Evolutionary conservation across 1,140 invertebrate genomes (phyloP).

Genomic region (Zaprionus ghesquierei): DNA sequence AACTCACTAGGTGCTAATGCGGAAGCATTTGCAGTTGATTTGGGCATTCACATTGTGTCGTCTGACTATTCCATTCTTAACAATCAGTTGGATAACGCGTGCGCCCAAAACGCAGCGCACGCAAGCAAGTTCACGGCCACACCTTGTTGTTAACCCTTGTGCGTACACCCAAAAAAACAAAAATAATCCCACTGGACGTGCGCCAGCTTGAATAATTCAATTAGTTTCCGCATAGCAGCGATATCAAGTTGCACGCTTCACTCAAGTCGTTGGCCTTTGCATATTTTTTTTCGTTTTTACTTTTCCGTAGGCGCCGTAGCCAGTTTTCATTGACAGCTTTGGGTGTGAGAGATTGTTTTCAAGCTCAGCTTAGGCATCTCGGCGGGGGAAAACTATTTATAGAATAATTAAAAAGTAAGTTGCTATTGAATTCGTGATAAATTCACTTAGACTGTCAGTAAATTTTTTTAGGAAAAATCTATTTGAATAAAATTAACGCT

Average conservation of each 20-base stretch:
- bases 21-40: slow-evolving; percentile 48
- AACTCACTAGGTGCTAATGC: slow-evolving; percentile 1
- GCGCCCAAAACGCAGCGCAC: slow-evolving; percentile 35
- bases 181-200: not conserved
- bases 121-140: slow-evolving; percentile 66
- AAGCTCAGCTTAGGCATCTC: not conserved
- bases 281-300: not conserved
- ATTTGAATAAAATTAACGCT: no score
- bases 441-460: no score
- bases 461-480: no score
- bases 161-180: not conserved
- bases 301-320: slow-evolving; percentile 3
- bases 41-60: slow-evolving; percentile 43
- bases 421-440: not conserved
- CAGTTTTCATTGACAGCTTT: slow-evolving; percentile 12
- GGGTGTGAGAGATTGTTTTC: not conserved
- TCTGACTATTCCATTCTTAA: not conserved
- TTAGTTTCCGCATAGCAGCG: slow-evolving; percentile 43
- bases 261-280: slow-evolving; percentile 15
- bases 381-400: not conserved
- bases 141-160: slow-evolving; percentile 36
- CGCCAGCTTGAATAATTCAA: slow-evolving; percentile 17
- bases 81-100: slow-evolving; percentile 5
- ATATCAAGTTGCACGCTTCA: slow-evolving; percentile 11
- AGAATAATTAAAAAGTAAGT: not conserved